Base-by-base conservation (phyloP, 2,113 vertebrate species). In the Psophia crepitans region DNA sequence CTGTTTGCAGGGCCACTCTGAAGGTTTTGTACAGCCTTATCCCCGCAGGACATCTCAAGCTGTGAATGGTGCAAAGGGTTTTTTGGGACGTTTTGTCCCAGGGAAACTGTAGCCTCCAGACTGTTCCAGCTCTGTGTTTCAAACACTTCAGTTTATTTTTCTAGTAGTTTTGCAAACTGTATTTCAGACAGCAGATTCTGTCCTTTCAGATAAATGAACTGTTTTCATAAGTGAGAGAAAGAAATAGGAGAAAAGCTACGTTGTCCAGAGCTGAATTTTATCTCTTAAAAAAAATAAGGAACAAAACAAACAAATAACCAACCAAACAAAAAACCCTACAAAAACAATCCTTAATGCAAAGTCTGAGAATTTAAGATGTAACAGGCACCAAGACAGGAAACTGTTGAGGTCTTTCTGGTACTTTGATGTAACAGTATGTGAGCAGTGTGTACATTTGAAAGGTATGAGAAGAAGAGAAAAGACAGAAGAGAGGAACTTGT, bases 51-150 rank as follows among this genome's bases (percentile, higher is more conserved):
- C 13, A 76, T 30, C 30, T 54, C 37, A 24, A 12, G 9, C 3
- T 44, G 8, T 69, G 28, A 63, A 68, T 5, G 21, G 17, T 39
- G 27, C 12, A 7, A 0, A 2, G 3, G 4, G 0, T 18, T 22
- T 75, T 43, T 22, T 7, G 12, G 12, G 32, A 61, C 2, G 4
- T 74, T 85, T 60, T 68, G 7, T 81, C n/a, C 15, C 30, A 75
- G 17, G 8, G 24, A 63, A 80, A 46, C 21, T 20, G 28, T 51
- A 58, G 17, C 23, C 21, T 61, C 12, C 23, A 51, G 61, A 64
- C 14, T 41, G 57, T 74, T 63, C 35, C 69, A 24, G 1, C 18
- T 49, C 14, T 44, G 32, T 23, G 14, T 69, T 69, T 57, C 23
- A 69, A 63, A 30, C 20, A 83, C 24, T 68, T 35, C 9, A 37